Conservation (phyloP, 1,140 invertebrate genomes). For the Pseudomyrmex sp. region DNA sequence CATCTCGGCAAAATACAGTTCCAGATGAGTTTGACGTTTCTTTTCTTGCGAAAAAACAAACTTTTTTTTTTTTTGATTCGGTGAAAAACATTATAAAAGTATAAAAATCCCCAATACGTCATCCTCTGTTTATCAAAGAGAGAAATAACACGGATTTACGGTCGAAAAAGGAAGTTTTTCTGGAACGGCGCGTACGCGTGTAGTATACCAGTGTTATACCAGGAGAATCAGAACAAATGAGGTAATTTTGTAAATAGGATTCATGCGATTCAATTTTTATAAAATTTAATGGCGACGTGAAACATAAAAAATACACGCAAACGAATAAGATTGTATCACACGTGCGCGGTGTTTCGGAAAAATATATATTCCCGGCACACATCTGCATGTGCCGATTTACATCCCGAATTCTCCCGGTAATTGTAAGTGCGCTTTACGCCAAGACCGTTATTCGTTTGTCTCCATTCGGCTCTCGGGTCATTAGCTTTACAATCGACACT, state of each 20-base stretch:
- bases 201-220: not conserved
- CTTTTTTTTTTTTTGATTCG: too few relatives aligned
- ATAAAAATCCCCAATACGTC: too few relatives aligned
- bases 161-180: not conserved
- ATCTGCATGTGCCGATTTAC: too few relatives aligned
- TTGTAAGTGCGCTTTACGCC: not conserved
- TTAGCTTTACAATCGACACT: constrained; percentile 31
- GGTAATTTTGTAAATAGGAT: not conserved
- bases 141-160: constrained; percentile 32
- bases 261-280: not conserved
- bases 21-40: too few relatives aligned
- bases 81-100: too few relatives aligned
- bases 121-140: constrained; percentile 32
- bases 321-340: too few relatives aligned
- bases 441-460: not conserved
- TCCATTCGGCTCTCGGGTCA: constrained; percentile 4
- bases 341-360: not conserved
- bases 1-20: not conserved
- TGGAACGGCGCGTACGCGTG: too few relatives aligned
- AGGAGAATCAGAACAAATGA: not conserved
- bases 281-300: constrained; percentile 13
- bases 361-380: not conserved
- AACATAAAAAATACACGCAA: not conserved
- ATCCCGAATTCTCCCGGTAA: not conserved
- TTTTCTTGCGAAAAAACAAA: not conserved